Conservation (phyloP, 2,797 vertebrate species). For the Trematomus bernacchii region DNA sequence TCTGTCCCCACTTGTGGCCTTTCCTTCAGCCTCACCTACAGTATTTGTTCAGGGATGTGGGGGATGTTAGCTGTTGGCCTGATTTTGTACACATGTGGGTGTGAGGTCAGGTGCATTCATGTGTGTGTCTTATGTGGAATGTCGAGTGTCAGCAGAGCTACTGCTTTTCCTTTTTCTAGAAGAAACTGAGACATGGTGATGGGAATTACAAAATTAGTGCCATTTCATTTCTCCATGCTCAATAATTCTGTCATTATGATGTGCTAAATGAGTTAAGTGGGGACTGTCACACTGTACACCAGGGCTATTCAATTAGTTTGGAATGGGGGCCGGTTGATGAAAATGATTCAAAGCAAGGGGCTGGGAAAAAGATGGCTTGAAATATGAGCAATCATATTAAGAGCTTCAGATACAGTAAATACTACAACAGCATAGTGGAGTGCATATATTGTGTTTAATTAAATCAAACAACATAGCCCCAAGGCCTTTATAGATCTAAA, state of each 20-base stretch:
- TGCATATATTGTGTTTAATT: no score
- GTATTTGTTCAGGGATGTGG: slow-evolving; percentile 50
- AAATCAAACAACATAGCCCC: no score
- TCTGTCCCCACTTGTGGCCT: slow-evolving; percentile 19
- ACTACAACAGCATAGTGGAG: no score
- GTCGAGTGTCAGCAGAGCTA: slow-evolving; percentile 42
- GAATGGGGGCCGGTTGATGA: no score
- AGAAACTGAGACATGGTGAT: slow-evolving; percentile 15
- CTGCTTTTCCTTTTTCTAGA: slow-evolving; percentile 22
- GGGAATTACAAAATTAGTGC: slow-evolving; percentile 10
- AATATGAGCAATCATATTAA: no score
- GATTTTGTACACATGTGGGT: slow-evolving; percentile 55
- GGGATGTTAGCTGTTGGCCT: slow-evolving; percentile 39
- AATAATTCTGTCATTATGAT: slow-evolving; percentile 18
- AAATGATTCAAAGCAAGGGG: no score
- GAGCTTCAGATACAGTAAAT: no score
- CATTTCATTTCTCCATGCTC: neutral
- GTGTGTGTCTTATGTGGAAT: slow-evolving; percentile 55
- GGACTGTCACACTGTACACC: slow-evolving; percentile 7
- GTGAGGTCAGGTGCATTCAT: slow-evolving; percentile 59
- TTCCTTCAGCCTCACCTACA: slow-evolving; percentile 32
- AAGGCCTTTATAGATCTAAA: no score
- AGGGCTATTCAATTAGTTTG: no score
- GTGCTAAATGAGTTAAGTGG: slow-evolving; percentile 5
- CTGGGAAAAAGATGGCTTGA: no score